These are phyloP conservation scores for Agrotis ipsilon DNA, from an alignment of 2,888 invertebrate genomes.

Conservation along the genomic window DNA sequence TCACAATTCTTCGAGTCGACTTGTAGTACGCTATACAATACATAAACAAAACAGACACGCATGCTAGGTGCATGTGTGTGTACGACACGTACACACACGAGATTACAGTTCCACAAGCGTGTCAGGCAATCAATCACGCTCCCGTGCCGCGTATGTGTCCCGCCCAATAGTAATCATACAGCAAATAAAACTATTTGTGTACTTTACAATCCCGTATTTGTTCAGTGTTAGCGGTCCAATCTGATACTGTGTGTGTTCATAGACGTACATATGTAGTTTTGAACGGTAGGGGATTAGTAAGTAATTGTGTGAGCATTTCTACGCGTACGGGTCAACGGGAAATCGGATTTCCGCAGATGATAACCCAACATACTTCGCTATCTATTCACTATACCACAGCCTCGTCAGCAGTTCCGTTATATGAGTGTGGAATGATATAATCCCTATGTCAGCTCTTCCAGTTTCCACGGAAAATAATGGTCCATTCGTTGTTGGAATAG, in stretches of 20 bases:
- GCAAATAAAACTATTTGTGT: conserved; percentile 59
- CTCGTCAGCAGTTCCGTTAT: conserved; percentile 24
- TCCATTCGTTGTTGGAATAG: conserved; percentile 8
- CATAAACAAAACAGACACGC: neutral
- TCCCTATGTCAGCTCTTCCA: conserved; percentile 13
- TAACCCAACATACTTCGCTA: conserved; percentile 17
- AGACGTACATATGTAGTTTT: conserved; percentile 27
- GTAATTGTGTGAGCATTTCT: neutral
- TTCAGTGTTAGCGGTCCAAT: conserved; percentile 45
- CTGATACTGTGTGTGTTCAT: conserved; percentile 23
- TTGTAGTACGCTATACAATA: conserved; percentile 21
- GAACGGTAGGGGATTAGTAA: conserved; percentile 24
- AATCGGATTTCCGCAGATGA: conserved; percentile 10
- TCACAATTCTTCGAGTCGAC: conserved; percentile 6
- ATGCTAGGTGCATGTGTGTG: conserved; percentile 4
- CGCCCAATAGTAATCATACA: conserved; percentile 50
- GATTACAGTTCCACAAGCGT: conserved; percentile 57
- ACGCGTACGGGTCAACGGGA: conserved; percentile 15
- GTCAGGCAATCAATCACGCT: conserved; percentile 61
- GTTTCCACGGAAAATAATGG: conserved; percentile 11
- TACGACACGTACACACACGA: conserved; percentile 33
- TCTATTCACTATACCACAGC: neutral
- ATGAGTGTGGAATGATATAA: conserved; percentile 8
- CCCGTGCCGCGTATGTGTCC: conserved; percentile 45
- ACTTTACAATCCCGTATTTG: conserved; percentile 47